Base-by-base conservation (phyloP, 2,888 invertebrate species). In the Panorpa germanica region DNA sequence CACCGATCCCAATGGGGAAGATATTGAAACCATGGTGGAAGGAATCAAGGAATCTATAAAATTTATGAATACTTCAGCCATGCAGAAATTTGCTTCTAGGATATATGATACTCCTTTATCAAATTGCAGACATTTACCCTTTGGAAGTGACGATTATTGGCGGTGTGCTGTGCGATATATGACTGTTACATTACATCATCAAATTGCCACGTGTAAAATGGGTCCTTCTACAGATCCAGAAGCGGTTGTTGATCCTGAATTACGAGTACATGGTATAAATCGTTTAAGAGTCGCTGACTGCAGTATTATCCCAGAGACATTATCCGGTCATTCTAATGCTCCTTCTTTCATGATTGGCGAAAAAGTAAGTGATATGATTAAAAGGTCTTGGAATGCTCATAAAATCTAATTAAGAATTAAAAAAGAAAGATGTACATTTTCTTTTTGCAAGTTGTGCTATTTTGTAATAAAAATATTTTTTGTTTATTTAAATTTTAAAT, bases 261-360 rank as follows among this genome's bases (percentile, higher is more conserved):
- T 34, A 12, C 57, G 60, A 37, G 74, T 75, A 1, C 56, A 67
- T 39, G 72, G 72, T 2, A 48, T 73, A 2, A 44, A 58, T 5
- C 55, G 53, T 3, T 47, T 76, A 22, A 58, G 76, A 8, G 71
- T 76, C 1, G 70, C 61, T 1, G 76, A 76, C 46, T 66, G 71
- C 4, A 73, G 77, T 39, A 53, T 80, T 18, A 67, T 69, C 39
- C 75, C 75, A 1, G 50, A 61, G 4, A 63, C 69, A 3, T 52
- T 70, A 14, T 64, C 70, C 2, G 70, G 72, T 3, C 73, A 76
- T 43, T 70, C 71, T 2, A 66, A 70, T 46, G 74, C 72, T 1
- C 69, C 73, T 1, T 63, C 70, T 2, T 64, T 68, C 38, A 70
- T 75, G 66, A 66, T 77, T 27, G 77, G 70, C 2, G 75, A 77